Conservation (phyloP, 2,888 invertebrate species). For the Brachyptera risi region DNA sequence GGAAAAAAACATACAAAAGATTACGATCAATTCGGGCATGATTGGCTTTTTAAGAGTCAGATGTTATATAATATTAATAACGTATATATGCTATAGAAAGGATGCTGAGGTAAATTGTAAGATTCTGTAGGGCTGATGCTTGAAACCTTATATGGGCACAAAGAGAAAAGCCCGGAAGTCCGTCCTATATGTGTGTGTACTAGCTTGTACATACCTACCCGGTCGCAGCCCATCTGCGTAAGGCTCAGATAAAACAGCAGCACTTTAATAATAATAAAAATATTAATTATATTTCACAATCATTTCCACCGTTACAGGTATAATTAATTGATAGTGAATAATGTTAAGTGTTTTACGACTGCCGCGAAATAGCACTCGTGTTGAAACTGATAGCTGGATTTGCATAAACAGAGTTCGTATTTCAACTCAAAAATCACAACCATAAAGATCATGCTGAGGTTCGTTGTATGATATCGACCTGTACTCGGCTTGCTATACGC, state of each 20-base stretch:
- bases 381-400: constrained; percentile 14
- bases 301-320: too few species aligned
- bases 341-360: too few species aligned
- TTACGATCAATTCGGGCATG: constrained; percentile 6
- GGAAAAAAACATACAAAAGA: constrained; percentile 8
- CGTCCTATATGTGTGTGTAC: too few species aligned
- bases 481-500: too few species aligned
- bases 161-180: constrained; percentile 28
- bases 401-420: constrained; percentile 11
- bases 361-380: constrained; percentile 8
- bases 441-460: background rate
- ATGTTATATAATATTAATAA: too few species aligned
- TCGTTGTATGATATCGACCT: too few species aligned
- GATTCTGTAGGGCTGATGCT: background rate
- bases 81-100: background rate
- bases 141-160: constrained; percentile 21
- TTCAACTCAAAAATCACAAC: background rate
- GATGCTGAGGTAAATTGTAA: background rate
- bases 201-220: too few species aligned
- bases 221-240: too few species aligned
- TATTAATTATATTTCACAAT: too few species aligned
- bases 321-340: too few species aligned
- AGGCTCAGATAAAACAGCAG: too few species aligned
- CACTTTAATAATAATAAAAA: too few species aligned
- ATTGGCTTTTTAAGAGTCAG: constrained; percentile 2